phyloP scores from a whole-genome alignment of 2,113 vertebrate species.

The Leptobrachium leishanense region DNA sequence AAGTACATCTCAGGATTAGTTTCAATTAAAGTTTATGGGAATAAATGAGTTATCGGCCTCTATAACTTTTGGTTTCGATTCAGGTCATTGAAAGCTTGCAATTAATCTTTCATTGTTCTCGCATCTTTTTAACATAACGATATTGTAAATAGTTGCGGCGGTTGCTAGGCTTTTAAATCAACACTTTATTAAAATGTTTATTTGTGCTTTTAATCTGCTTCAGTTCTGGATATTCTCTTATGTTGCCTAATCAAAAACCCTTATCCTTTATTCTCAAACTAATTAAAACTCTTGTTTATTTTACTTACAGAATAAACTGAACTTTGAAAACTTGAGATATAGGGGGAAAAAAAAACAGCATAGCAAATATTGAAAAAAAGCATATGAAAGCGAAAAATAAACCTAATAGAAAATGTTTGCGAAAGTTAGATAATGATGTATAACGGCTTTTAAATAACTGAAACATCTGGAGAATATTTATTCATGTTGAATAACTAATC shows the following conservation, averaged over 20 bases:
- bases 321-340: neutral
- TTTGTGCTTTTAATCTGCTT: neutral
- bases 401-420: too few species aligned
- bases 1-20: slow-evolving; percentile 17
- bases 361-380: neutral
- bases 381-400: neutral
- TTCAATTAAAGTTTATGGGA: slow-evolving; percentile 16
- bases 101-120: slow-evolving; percentile 10
- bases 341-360: neutral
- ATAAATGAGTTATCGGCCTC: neutral
- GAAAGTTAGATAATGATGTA: too few species aligned
- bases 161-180: neutral
- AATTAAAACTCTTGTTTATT: neutral
- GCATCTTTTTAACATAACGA: slow-evolving; percentile 1
- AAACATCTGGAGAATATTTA: too few species aligned
- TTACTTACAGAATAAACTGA: neutral
- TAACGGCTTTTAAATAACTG: too few species aligned
- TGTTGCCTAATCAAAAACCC: neutral
- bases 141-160: neutral
- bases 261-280: neutral
- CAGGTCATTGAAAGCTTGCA: neutral
- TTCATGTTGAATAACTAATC: too few species aligned
- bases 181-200: slow-evolving; percentile 2
- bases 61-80: slow-evolving; percentile 7
- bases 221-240: neutral